Conservation (phyloP, 2,797 vertebrate genomes). For the Falco concolor region DNA sequence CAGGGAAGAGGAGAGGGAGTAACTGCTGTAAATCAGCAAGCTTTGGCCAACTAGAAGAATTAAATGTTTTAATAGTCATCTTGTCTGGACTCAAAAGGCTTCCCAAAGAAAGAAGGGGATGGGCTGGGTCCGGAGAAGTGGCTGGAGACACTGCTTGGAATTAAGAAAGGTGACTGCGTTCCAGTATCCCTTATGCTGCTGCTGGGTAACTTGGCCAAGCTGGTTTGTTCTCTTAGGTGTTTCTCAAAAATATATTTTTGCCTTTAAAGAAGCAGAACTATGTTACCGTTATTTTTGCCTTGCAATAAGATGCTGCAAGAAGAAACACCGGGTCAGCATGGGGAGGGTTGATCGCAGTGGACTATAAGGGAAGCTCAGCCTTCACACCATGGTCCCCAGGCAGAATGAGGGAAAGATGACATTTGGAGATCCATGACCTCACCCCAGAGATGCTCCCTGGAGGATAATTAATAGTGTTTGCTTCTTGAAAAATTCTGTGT, state of each 20-base stretch:
- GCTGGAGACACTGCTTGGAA: background rate
- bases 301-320: too few species aligned
- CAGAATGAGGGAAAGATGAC: background rate
- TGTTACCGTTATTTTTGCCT: background rate
- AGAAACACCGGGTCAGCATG: rapidly evolving
- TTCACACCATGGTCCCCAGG: rapidly evolving
- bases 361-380: background rate
- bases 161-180: background rate
- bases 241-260: background rate
- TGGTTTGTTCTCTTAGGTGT: background rate
- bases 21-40: background rate
- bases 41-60: background rate
- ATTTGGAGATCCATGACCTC: rapidly evolving
- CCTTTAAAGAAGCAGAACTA: background rate
- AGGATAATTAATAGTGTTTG: background rate
- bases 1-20: background rate
- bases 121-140: background rate
- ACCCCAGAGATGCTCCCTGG: background rate
- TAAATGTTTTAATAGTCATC: background rate
- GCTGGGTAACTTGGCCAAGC: background rate
- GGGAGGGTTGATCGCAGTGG: background rate
- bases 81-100: background rate
- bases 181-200: rapidly evolving
- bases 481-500: background rate
- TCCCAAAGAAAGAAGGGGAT: background rate